These are phyloP conservation scores for Eubucco bourcierii DNA, from an alignment of 2,113 vertebrate species.

Conservation along the genomic window DNA sequence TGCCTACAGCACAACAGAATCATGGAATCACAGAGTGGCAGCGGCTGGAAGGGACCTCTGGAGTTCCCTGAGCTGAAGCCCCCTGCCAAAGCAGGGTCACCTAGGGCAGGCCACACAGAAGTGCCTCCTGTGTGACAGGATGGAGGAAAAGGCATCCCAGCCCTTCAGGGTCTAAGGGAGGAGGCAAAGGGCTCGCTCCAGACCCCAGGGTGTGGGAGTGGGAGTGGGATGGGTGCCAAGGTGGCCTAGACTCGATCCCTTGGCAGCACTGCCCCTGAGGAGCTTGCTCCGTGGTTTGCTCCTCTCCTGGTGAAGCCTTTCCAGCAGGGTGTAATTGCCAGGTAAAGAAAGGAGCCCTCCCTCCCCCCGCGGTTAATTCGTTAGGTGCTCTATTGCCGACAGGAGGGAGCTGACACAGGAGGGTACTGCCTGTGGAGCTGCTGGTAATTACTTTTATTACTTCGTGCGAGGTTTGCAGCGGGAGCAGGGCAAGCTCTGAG, in stretches of 20 bases:
- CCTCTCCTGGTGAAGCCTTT: background rate
- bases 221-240: fast-evolving
- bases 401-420: constrained; percentile 63
- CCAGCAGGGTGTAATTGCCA: constrained; percentile 39
- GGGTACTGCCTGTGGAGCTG: constrained; percentile 21
- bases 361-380: constrained; percentile 61
- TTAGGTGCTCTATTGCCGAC: constrained; percentile 58
- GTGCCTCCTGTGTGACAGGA: too few relatives aligned
- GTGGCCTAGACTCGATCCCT: background rate
- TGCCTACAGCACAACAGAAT: background rate
- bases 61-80: too few relatives aligned
- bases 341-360: constrained; percentile 56
- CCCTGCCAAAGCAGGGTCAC: too few relatives aligned
- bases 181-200: too few relatives aligned
- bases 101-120: too few relatives aligned
- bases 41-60: too few relatives aligned
- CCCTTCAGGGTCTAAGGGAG: background rate
- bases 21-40: too few relatives aligned
- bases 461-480: constrained; percentile 36
- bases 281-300: too few relatives aligned
- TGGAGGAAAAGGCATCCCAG: background rate
- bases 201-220: fast-evolving
- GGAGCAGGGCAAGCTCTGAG: background rate
- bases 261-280: background rate
- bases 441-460: constrained; percentile 69